Percentiles rank a stretch among this genome's conserved stretches.
Evolutionary conservation across 2,113 vertebrate species (phyloP).

Genomic region (Candoia aspera): DNA sequence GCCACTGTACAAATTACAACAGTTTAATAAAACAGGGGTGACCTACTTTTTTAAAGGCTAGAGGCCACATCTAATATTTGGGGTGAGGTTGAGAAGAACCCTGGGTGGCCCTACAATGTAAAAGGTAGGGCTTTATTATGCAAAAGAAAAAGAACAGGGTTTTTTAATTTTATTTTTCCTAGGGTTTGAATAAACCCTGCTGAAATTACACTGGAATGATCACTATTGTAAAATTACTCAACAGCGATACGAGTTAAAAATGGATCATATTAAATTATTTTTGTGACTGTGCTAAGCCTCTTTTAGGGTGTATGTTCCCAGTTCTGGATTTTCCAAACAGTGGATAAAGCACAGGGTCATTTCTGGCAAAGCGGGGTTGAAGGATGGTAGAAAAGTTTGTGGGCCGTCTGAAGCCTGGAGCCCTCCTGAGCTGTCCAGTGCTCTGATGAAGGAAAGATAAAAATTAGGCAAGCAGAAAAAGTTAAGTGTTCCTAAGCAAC

Average conservation of each 20-base stretch:
- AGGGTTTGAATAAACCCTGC: background rate
- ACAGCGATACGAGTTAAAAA: background rate
- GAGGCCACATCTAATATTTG: background rate
- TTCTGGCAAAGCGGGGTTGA: background rate
- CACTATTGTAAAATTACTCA: background rate
- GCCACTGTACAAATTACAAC: background rate
- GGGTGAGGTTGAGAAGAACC: background rate
- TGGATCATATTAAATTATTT: background rate
- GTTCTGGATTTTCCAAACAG: background rate
- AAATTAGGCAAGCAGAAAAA: background rate
- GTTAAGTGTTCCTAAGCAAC: slow-evolving; percentile 3
- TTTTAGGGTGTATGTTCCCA: background rate
- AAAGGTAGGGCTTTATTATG: background rate
- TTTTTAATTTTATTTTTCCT: background rate
- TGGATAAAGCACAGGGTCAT: background rate
- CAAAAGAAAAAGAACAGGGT: background rate
- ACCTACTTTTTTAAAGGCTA: background rate
- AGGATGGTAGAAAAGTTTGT: background rate
- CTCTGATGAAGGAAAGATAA: background rate
- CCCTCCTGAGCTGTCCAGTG: background rate
- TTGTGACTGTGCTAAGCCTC: background rate
- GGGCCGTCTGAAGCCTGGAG: background rate
- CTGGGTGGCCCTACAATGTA: background rate
- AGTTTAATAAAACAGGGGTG: background rate
- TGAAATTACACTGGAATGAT: background rate